Conservation (phyloP, 2,888 invertebrate species). For the Pterostichus niger region DNA sequence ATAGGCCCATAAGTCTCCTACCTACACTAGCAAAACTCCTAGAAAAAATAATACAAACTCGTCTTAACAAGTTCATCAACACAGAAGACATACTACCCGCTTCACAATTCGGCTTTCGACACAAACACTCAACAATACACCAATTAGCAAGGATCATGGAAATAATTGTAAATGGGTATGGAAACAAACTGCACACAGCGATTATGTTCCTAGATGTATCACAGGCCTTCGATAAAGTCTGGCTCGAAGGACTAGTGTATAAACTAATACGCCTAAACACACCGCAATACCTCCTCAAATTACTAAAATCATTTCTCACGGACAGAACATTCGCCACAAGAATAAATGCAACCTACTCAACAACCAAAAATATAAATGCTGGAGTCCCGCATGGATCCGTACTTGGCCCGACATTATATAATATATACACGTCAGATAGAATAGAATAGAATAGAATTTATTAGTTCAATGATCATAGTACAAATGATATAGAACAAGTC, state of each 20-base stretch:
- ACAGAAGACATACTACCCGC: not conserved
- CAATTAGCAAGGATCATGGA: not conserved
- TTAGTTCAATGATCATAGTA: too few species aligned
- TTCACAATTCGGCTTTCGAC: constrained; percentile 5
- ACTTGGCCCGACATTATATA: not conserved
- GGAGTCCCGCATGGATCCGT: too few species aligned
- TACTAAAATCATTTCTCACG: too few species aligned
- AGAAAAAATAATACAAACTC: constrained; percentile 9
- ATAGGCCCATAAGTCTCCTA: constrained; percentile 28
- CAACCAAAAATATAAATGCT: too few species aligned
- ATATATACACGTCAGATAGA: not conserved
- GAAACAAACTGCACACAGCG: not conserved
- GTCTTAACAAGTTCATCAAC: not conserved
- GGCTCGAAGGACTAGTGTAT: constrained; percentile 16
- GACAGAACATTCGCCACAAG: too few species aligned
- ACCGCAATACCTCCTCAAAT: too few species aligned
- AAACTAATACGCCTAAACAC: constrained; percentile 1
- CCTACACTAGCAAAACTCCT: too few species aligned
- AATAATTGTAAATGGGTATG: not conserved
- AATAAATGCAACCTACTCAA: too few species aligned
- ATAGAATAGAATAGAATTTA: too few species aligned
- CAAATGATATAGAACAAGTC: too few species aligned
- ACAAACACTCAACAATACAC: not conserved
- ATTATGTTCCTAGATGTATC: constrained; percentile 12
- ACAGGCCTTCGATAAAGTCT: constrained; percentile 38